Evolutionary conservation across 2,888 invertebrate genomes (phyloP), one percentile per base, ranked within the genome.

Genomic region (Drosophila planitibia): DNA sequence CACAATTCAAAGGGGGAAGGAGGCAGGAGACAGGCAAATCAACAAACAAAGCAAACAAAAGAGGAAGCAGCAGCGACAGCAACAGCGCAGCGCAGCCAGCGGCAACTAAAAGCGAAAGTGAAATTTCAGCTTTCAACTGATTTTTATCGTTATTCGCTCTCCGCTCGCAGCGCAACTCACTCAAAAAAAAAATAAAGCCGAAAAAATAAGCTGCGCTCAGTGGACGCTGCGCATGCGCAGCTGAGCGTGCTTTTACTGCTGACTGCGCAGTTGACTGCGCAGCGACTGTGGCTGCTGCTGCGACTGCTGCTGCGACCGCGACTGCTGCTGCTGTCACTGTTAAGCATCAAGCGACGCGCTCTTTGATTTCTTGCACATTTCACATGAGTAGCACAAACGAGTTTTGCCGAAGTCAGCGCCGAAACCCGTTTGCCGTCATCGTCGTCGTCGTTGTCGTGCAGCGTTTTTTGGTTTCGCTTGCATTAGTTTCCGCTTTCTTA

Each of bases 401-500:
- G 84, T 89, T 88, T 88, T 52, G 70, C 52, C 58, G 70, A 52
- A 55, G 61, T 58, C 58, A 37, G 51, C 57, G 69, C 35, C 64
- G 61, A 37, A 58, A 58, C 58, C 19, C 25, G 58, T 58, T 58
- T 57, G 70, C n/a, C 58, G 81, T 72, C 76, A 72, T 71, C 28
- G 71, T 64, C 66, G 70, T 10, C 55, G 65, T 30, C 37, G 70
- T 44, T 53, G 83, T 78, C 75, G 83, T 70, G 74, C 69, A 74
- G 74, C 62, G 57, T 47, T 58, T 74, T 65, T 70, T 68, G 75
- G 78, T 79, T 82, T 82, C 79, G 80, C 81, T 81, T 75, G 84
- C 85, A 84, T 89, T 89, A 88, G 91, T 93, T 92, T 93, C 92
- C 92, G 92, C 92, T 92, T 91, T 93, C 92, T 89, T 93, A 93